These are phyloP conservation scores for Danaus plexippus DNA, from an alignment of 1,140 invertebrate species.

Conservation along the genomic window DNA sequence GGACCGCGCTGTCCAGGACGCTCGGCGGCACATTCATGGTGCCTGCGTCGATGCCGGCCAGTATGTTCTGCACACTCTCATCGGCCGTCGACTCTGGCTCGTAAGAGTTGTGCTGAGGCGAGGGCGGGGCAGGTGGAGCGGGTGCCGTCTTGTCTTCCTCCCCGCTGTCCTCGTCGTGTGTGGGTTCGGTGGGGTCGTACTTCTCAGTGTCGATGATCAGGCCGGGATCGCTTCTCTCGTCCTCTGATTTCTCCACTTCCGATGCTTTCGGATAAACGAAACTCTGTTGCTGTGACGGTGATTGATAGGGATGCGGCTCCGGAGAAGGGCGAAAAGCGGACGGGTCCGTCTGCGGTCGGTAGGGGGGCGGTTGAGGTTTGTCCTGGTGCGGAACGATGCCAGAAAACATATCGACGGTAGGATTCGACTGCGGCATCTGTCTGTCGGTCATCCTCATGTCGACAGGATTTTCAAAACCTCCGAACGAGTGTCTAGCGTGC, in stretches of 20 bases:
- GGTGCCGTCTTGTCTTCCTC: constrained; percentile 33
- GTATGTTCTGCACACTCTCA: constrained; percentile 20
- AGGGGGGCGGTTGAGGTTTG: constrained; percentile 23
- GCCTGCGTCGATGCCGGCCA: constrained; percentile 34
- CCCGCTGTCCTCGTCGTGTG: constrained; percentile 65
- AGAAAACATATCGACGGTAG: constrained; percentile 17
- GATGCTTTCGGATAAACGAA: constrained; percentile 63
- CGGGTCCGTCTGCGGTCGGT: constrained; percentile 68
- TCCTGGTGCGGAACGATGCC: constrained; percentile 17
- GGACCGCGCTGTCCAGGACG: constrained; percentile 52
- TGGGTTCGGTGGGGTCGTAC: constrained; percentile 79
- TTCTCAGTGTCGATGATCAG: constrained; percentile 76
- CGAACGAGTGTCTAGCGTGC: constrained; percentile 37
- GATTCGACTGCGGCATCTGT: constrained; percentile 20
- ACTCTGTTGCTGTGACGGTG: constrained; percentile 73
- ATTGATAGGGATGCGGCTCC: constrained; percentile 57
- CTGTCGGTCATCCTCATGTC: constrained; percentile 41
- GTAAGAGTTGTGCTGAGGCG: constrained; percentile 9
- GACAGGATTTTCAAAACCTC: constrained; percentile 49
- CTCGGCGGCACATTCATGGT: constrained; percentile 40
- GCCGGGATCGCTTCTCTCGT: constrained; percentile 77
- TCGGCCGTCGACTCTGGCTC: constrained; percentile 11
- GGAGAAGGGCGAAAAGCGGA: constrained; percentile 55
- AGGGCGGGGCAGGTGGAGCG: constrained; percentile 9
- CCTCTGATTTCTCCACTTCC: constrained; percentile 62